phyloP scores from a whole-genome alignment of 1,140 invertebrate genomes.

The Bombus terrestris region DNA sequence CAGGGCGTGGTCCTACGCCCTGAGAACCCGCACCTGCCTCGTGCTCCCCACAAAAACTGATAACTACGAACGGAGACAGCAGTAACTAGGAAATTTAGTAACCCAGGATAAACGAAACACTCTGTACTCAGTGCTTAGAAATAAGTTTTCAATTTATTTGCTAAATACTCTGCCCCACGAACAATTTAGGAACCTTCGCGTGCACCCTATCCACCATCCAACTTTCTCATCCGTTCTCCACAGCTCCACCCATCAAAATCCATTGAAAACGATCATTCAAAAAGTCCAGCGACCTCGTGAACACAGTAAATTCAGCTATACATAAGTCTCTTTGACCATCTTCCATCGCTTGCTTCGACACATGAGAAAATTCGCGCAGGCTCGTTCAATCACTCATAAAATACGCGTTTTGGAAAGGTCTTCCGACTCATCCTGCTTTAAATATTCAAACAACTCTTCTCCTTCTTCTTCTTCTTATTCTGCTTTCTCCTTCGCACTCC shows the following conservation, averaged over 20 bases:
- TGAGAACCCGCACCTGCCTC: too few species aligned
- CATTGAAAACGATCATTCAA: background rate
- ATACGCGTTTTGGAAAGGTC: constrained; percentile 69
- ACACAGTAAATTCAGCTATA: background rate
- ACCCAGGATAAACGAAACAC: too few species aligned
- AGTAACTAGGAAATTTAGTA: too few species aligned
- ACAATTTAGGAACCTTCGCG: background rate
- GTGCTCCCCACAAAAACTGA: too few species aligned
- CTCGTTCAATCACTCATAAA: constrained; percentile 73
- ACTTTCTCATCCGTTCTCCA: background rate
- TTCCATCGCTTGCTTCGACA: background rate
- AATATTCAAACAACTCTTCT: constrained; percentile 67
- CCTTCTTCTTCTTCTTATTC: background rate
- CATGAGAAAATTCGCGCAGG: constrained; percentile 29
- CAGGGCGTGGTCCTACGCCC: too few species aligned
- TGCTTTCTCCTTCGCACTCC: background rate
- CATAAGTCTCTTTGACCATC: background rate
- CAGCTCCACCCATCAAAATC: background rate
- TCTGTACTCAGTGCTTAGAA: background rate
- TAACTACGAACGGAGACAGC: too few species aligned
- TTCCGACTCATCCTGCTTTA: constrained; percentile 59
- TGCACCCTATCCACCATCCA: background rate
- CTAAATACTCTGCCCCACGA: background rate
- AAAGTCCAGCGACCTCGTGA: background rate
- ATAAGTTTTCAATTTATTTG: background rate